Percentiles rank a stretch among this genome's conserved stretches.
Evolutionary conservation across 92 coral and sea anemone species (phyloP).

Genomic region (Porites rus): DNA sequence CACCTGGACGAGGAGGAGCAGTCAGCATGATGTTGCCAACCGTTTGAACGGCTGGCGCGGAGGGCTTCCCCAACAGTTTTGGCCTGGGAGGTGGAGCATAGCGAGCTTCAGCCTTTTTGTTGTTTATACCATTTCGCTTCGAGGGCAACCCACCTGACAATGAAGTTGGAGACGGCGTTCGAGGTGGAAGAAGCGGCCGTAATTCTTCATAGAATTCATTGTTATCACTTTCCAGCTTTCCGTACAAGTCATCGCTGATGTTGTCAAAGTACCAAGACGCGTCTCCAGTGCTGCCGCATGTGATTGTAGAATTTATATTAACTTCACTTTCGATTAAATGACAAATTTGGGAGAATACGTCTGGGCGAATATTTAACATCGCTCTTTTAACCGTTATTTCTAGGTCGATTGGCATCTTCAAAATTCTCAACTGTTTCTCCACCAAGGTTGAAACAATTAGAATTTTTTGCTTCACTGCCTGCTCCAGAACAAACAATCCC

Average conservation of each 20-base stretch:
- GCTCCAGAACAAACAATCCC: constrained; percentile 12
- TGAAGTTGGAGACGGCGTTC: not conserved
- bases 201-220: constrained; percentile 8
- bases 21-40: not conserved
- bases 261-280: constrained; percentile 31
- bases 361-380: not conserved
- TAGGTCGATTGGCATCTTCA: constrained; percentile 27
- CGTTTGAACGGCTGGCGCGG: not conserved
- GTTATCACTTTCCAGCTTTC: too few species aligned
- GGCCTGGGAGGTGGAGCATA: constrained; percentile 14
- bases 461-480: constrained; percentile 9
- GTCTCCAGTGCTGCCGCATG: not conserved
- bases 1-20: not conserved
- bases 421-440: not conserved
- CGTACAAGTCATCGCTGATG: not conserved
- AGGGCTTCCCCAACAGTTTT: not conserved
- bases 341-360: constrained; percentile 9
- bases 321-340: constrained; percentile 15
- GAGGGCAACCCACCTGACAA: not conserved
- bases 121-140: not conserved
- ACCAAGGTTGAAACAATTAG: constrained; percentile 15
- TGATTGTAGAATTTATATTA: constrained; percentile 13
- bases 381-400: constrained; percentile 7
- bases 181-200: constrained; percentile 22
- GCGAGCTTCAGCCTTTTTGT: not conserved